Conservation (phyloP, 2,113 vertebrate species). For the Heterochromis multidens region DNA sequence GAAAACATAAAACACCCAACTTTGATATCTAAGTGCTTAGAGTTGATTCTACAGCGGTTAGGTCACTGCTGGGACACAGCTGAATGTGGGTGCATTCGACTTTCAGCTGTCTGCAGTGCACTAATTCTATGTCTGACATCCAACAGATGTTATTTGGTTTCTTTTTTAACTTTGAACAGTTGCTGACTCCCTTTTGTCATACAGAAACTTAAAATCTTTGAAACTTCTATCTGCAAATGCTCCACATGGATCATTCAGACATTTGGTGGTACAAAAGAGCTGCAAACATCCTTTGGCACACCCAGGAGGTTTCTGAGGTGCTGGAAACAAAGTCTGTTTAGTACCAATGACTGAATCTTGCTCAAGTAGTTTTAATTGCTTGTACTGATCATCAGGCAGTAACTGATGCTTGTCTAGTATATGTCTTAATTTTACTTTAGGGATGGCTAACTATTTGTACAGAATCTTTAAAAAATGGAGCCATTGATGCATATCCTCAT, state of each 20-base stretch:
- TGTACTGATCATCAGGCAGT: conserved; percentile 4
- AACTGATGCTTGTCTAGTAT: background rate
- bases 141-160: conserved; percentile 6
- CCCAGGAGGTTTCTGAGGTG: background rate
- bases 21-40: background rate
- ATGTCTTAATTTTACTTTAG: background rate
- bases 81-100: background rate
- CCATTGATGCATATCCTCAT: background rate
- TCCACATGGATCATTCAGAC: background rate
- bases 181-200: background rate
- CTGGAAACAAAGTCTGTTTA: background rate
- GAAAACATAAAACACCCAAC: background rate
- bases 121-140: background rate
- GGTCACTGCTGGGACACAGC: background rate
- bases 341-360: background rate
- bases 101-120: background rate
- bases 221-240: background rate
- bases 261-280: background rate
- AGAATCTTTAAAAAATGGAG: background rate
- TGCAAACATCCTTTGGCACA: background rate
- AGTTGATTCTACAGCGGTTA: background rate
- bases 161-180: background rate
- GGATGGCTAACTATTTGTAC: background rate
- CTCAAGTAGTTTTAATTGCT: background rate
- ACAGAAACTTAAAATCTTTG: background rate